Evolutionary conservation across 2,888 invertebrate genomes (phyloP).

Genomic region (Drosophila helvetica): DNA sequence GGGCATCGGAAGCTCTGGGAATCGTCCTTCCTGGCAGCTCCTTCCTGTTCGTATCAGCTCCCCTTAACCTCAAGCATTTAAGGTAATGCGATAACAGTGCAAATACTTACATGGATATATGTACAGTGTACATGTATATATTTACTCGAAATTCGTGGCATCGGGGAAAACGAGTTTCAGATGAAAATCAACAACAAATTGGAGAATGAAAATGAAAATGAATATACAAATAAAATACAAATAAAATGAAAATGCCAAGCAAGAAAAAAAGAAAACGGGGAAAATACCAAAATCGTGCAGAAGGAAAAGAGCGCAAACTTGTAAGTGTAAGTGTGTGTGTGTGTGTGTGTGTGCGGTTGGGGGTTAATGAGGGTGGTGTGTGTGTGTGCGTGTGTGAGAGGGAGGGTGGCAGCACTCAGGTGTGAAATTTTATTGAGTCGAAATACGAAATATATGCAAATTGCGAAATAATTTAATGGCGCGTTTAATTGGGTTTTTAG

Average conservation of each 20-base stretch:
- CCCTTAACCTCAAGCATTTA: constrained; percentile 16
- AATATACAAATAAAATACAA: constrained; percentile 20
- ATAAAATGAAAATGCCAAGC: constrained; percentile 18
- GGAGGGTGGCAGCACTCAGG: constrained; percentile 59
- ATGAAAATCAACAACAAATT: constrained; percentile 53
- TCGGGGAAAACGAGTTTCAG: constrained; percentile 31
- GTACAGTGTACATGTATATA: background rate
- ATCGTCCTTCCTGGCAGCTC: no score
- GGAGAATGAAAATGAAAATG: constrained; percentile 45
- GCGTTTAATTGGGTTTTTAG: constrained; percentile 79
- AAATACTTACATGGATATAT: background rate
- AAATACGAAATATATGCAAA: constrained; percentile 79
- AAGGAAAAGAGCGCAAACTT: constrained; percentile 35
- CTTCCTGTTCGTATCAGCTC: no score
- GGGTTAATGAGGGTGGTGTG: constrained; percentile 5
- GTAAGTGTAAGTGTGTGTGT: constrained; percentile 8
- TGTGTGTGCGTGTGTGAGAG: constrained; percentile 40
- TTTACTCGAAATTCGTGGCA: constrained; percentile 1
- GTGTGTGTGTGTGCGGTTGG: constrained; percentile 31
- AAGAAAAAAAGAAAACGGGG: constrained; percentile 1
- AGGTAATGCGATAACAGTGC: constrained; percentile 19
- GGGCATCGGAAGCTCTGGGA: no score
- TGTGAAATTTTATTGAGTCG: constrained; percentile 77
- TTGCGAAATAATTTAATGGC: constrained; percentile 78
- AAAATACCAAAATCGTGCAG: constrained; percentile 6